Conservation (phyloP, 2,888 invertebrate genomes). For the Octodonta nipae region DNA sequence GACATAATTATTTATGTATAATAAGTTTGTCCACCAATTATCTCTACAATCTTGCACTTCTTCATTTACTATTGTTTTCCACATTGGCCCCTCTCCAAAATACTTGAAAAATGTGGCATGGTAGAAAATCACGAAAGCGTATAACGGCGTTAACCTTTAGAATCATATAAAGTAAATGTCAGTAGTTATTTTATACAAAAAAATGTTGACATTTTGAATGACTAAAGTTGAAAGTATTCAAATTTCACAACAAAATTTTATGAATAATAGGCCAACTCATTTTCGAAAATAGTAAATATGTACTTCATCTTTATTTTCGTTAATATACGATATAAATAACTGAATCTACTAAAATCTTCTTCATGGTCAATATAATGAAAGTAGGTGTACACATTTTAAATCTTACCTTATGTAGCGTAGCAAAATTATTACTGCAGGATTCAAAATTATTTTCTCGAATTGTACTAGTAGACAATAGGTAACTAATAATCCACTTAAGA, state of each 20-base stretch:
- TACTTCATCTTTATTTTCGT: too few species aligned
- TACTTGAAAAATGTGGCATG: constrained; percentile 40
- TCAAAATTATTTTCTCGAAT: constrained; percentile 29
- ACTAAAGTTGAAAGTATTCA: too few species aligned
- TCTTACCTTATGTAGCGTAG: constrained; percentile 44
- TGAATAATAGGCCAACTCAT: too few species aligned
- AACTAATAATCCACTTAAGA: constrained; percentile 44
- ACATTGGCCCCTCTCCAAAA: constrained; percentile 46
- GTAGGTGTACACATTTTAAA: constrained; percentile 1
- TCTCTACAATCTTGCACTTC: constrained; percentile 41
- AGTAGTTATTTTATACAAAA: too few species aligned
- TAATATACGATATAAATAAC: too few species aligned
- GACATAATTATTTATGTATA: constrained; percentile 48
- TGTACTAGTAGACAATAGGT: constrained; percentile 33
- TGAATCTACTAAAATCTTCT: too few species aligned
- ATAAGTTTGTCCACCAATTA: constrained; percentile 50
- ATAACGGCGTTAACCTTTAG: constrained; percentile 37
- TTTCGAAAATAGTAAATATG: too few species aligned
- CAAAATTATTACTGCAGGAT: constrained; percentile 37
- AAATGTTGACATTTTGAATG: too few species aligned
- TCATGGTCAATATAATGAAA: too few species aligned
- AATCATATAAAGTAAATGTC: too few species aligned
- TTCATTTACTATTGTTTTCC: constrained; percentile 39
- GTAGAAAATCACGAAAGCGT: constrained; percentile 44
- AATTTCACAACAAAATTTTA: too few species aligned